phyloP scores from a whole-genome alignment of 2,888 invertebrate genomes.

The Orthosia cruda region DNA sequence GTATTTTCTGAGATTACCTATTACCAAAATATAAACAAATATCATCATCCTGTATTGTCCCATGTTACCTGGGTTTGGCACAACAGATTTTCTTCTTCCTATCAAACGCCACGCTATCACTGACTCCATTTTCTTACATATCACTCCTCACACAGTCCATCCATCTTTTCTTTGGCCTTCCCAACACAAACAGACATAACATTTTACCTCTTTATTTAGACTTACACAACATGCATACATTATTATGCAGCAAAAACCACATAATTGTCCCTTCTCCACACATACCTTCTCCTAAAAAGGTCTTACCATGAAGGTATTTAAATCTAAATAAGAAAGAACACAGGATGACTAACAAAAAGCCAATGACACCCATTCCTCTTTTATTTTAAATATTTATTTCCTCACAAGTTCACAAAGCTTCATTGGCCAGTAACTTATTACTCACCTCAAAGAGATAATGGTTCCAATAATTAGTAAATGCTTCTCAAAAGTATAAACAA shows the following conservation, averaged over 20 bases:
- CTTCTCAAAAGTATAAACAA: slow-evolving; percentile 54
- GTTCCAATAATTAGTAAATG: slow-evolving; percentile 73
- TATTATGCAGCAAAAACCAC: slow-evolving; percentile 11
- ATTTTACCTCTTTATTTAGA: no score
- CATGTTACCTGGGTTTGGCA: no score
- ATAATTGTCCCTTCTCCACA: neutral
- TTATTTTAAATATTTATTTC: slow-evolving; percentile 53
- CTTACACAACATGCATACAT: no score
- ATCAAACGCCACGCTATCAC: no score
- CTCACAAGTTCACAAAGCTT: slow-evolving; percentile 56
- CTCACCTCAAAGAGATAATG: slow-evolving; percentile 71
- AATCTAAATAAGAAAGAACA: slow-evolving; percentile 55
- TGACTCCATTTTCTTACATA: no score
- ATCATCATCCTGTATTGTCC: no score
- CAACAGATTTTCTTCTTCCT: no score
- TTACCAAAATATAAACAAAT: no score
- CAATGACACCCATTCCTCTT: slow-evolving; percentile 54
- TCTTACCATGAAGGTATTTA: slow-evolving; percentile 48
- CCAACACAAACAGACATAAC: no score
- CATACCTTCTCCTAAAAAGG: slow-evolving; percentile 41
- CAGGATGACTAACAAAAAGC: slow-evolving; percentile 51
- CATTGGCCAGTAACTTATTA: slow-evolving; percentile 72
- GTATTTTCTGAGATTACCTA: no score
- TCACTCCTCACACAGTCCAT: no score
- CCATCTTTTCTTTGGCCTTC: no score